A percentile compares a stretch with the other conserved stretches of the same genome.
phyloP scores from a whole-genome alignment of 2,113 vertebrate genomes.

The Acrocephalus arundinaceus region DNA sequence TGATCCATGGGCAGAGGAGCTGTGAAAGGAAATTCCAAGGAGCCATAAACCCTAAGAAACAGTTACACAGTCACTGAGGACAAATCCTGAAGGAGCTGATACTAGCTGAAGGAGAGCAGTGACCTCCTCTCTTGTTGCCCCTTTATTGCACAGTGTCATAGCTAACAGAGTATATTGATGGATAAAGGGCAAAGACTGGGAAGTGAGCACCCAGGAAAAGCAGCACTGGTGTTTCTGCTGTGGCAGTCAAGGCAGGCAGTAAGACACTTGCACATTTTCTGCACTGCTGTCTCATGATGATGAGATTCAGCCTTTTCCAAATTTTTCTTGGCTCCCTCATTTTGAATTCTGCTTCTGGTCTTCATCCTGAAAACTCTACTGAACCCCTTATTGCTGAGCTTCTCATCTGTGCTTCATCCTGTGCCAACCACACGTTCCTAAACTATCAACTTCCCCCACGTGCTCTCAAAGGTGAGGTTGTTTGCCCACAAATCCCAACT shows the following conservation, averaged over 20 bases:
- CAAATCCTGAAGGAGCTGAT: background rate
- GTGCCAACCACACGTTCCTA: background rate
- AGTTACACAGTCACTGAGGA: background rate
- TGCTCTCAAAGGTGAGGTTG: background rate
- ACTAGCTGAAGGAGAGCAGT: background rate
- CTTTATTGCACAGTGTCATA: accelerated
- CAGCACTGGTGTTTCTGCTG: background rate
- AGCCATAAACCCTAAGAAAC: background rate
- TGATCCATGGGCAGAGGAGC: slow-evolving; percentile 92
- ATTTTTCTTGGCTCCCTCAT: background rate
- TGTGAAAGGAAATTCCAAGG: slow-evolving; percentile 58
- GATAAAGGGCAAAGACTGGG: background rate
- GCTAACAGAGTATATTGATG: background rate
- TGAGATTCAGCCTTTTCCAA: background rate
- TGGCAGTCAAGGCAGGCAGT: background rate
- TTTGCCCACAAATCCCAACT: background rate
- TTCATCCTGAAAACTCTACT: background rate
- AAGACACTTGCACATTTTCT: background rate
- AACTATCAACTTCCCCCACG: background rate
- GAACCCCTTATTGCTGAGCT: background rate
- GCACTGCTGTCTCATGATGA: background rate
- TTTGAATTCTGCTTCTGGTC: background rate
- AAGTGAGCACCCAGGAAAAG: background rate
- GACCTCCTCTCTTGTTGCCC: background rate
- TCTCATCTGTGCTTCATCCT: background rate